phyloP scores from a whole-genome alignment of 2,888 invertebrate species.

The Standfussiana lucernea region DNA sequence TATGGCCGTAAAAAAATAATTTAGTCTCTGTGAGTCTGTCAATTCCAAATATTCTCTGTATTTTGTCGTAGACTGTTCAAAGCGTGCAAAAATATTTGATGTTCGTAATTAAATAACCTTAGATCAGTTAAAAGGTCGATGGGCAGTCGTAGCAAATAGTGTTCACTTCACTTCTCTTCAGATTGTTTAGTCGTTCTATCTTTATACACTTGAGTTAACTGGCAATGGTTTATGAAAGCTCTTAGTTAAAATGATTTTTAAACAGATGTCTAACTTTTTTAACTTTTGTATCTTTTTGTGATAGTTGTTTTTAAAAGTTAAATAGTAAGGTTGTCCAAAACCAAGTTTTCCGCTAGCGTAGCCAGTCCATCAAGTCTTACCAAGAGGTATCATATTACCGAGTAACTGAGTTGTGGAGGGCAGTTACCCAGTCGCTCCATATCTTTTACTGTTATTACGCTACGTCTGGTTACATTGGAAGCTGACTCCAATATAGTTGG shows the following conservation, averaged over 20 bases:
- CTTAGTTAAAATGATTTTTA: not conserved
- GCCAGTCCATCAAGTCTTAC: too few species aligned
- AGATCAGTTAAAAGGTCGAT: not conserved
- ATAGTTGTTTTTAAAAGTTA: not conserved
- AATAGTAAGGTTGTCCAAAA: too few species aligned
- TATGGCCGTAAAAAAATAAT: not conserved
- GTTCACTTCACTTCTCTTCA: not conserved
- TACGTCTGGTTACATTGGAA: too few species aligned
- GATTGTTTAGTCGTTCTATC: not conserved
- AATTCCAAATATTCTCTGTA: not conserved
- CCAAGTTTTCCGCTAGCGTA: too few species aligned
- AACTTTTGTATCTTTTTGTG: too few species aligned
- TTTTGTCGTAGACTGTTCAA: not conserved
- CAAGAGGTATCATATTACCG: too few species aligned
- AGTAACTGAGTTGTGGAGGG: too few species aligned
- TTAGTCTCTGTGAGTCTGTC: not conserved
- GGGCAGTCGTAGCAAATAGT: not conserved
- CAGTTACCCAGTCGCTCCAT: too few species aligned
- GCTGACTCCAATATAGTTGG: too few species aligned
- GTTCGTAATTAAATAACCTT: not conserved
- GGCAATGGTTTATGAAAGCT: not conserved
- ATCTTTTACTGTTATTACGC: too few species aligned
- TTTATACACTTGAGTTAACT: not conserved
- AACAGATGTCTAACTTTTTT: not conserved
- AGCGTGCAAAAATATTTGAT: not conserved